Conservation (phyloP, 2,113 vertebrate genomes). For the Aspidoscelis tigris region DNA sequence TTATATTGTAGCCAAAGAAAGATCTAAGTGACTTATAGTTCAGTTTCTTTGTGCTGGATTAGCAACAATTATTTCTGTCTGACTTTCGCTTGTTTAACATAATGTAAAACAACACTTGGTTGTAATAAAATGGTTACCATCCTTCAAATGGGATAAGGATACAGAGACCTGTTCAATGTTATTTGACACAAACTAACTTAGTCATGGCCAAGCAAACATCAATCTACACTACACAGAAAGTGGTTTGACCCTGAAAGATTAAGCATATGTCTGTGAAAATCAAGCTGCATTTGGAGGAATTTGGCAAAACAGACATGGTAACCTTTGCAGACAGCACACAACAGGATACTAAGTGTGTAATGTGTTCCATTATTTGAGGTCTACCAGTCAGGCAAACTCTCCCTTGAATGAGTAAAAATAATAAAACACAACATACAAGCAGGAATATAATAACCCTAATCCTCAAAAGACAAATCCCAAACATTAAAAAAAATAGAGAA, state of each 20-base stretch:
- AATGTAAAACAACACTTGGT: no score
- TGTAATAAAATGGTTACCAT: constrained; percentile 30
- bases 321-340: constrained; percentile 6
- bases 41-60: constrained; percentile 15
- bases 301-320: constrained; percentile 24
- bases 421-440: constrained; percentile 6
- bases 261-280: background rate
- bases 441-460: background rate
- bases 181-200: constrained; percentile 9
- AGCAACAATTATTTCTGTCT: background rate
- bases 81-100: background rate
- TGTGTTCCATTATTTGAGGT: background rate
- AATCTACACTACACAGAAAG: constrained; percentile 26
- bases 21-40: constrained; percentile 10
- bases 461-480: background rate
- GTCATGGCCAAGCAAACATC: background rate
- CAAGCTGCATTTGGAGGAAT: constrained; percentile 14
- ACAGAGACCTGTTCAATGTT: constrained; percentile 14
- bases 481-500: background rate
- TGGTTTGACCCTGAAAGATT: constrained; percentile 34
- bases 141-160: constrained; percentile 35
- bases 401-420: constrained; percentile 19
- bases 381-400: constrained; percentile 1
- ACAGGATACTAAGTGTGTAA: background rate
- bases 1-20: constrained; percentile 40